Percentiles rank a stretch among this genome's conserved stretches.
Evolutionary conservation across 2,888 invertebrate species (phyloP).

Genomic region (Leptopilina myrica): DNA sequence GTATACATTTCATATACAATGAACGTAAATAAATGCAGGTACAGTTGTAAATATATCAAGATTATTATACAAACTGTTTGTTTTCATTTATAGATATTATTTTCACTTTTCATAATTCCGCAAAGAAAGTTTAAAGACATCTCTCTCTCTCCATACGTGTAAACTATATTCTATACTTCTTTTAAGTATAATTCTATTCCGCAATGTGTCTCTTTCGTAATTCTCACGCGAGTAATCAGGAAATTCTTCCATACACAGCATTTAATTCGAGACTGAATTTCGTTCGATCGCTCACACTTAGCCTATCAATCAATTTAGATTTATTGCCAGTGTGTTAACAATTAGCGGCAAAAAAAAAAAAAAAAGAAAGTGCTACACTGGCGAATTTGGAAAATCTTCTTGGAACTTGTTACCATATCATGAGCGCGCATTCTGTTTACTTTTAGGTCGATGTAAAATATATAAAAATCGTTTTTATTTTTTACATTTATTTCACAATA

Average conservation of each 20-base stretch:
- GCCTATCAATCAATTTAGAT: constrained; percentile 15
- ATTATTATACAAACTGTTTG: neutral
- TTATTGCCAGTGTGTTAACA: constrained; percentile 23
- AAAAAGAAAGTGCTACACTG: constrained; percentile 22
- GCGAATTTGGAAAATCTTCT: constrained; percentile 6
- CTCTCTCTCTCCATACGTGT: neutral
- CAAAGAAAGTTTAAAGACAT: constrained; percentile 9
- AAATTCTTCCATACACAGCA: neutral
- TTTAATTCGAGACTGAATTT: constrained; percentile 17
- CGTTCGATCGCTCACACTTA: constrained; percentile 1
- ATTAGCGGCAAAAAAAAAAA: constrained; percentile 5
- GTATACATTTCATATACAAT: neutral
- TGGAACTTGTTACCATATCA: neutral
- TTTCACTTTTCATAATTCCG: constrained; percentile 23
- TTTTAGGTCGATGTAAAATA: too few species aligned
- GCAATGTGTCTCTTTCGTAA: constrained; percentile 17
- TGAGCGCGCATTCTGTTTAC: too few species aligned
- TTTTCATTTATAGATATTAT: neutral
- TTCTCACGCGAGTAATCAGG: neutral
- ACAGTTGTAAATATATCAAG: neutral
- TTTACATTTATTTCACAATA: too few species aligned
- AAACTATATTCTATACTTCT: neutral
- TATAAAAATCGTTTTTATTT: too few species aligned
- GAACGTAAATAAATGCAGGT: too few species aligned
- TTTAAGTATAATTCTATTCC: constrained; percentile 6